These are phyloP conservation scores for Nannobrachium achirus DNA, from an alignment of 2,113 vertebrate genomes.

Conservation along the genomic window DNA sequence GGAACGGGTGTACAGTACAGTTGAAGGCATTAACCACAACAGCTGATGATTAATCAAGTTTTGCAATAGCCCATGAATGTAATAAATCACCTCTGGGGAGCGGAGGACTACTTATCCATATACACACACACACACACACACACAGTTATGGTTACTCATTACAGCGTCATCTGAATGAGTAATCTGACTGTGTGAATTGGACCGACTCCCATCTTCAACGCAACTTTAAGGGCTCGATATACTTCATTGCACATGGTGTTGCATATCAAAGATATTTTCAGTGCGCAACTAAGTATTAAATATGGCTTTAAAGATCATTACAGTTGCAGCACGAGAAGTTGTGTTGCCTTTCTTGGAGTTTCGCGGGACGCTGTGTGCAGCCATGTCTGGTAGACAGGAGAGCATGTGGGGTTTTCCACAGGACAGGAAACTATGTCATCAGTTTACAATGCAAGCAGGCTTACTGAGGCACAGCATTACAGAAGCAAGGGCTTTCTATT, in stretches of 20 bases:
- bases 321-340: too few relatives aligned
- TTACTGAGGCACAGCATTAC: slow-evolving; percentile 17
- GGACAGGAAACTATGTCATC: slow-evolving; percentile 62
- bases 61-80: slow-evolving; percentile 44
- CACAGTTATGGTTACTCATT: slow-evolving; percentile 24
- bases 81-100: slow-evolving; percentile 7
- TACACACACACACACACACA: background rate
- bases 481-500: slow-evolving; percentile 53
- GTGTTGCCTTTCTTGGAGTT: too few relatives aligned
- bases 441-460: slow-evolving; percentile 27
- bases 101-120: background rate
- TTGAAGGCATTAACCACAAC: slow-evolving; percentile 41
- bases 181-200: background rate
- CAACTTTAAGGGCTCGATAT: too few relatives aligned
- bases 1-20: slow-evolving; percentile 31
- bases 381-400: slow-evolving; percentile 19
- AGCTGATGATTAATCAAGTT: slow-evolving; percentile 35
- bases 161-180: slow-evolving; percentile 8
- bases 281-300: too few relatives aligned
- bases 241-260: too few relatives aligned
- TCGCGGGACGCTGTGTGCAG: slow-evolving; percentile 53
- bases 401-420: slow-evolving; percentile 59
- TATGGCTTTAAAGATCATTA: too few relatives aligned
- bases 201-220: background rate
- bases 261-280: too few relatives aligned